Evolutionary conservation across 2,113 vertebrate species (phyloP), one percentile per base, ranked within the genome.

Genomic region (Megaceryle maxima): DNA sequence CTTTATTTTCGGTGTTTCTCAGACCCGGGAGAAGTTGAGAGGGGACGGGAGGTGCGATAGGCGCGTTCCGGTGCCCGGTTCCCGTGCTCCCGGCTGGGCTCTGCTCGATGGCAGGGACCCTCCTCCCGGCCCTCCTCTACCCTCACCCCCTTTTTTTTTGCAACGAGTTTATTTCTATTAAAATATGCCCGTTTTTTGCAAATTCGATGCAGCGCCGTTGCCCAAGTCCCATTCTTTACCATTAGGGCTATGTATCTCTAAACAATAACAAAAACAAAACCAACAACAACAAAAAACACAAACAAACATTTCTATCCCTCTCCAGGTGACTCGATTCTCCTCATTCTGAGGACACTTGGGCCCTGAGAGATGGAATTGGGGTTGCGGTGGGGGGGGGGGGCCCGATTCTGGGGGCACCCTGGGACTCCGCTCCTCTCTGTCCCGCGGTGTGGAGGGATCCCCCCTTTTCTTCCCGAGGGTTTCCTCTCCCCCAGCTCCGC

Each of bases 181-280:
- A 85, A 94, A 90, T 53, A 18, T 14, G 20, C 25, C 48, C 43
- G 5, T 28, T 0, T 48, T 3, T 4, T 28, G 35, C 16, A n/a
- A 75, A 88, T 53, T 2, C 50, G 25, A 9, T 1, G 7, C 66
- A 1, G 31, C 14, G 25, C 43, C 26, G 2, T 43, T 41, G 56
- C 62, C 14, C 1, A 5, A 10, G 21, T 69, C 70, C 60, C 66
- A 0, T 67, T 73, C 80, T 41, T 24, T 51, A 74, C n/a, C 46
- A 14, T 39, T 72, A 8, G 4, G 50, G 11, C 1, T 3, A 3
- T 1, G 3, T 1, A 33, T 6, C 11, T n/a, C 59, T 4, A 6
- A 46, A 41, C 39, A 66, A 56, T 3, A 14, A 33, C 46, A 20
- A 63, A n/a, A 35, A 8, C 5, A 75, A 53, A 66, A 14, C 13